These are phyloP conservation scores for Calonectris borealis DNA, from an alignment of 2,113 vertebrate species.

Conservation along the genomic window DNA sequence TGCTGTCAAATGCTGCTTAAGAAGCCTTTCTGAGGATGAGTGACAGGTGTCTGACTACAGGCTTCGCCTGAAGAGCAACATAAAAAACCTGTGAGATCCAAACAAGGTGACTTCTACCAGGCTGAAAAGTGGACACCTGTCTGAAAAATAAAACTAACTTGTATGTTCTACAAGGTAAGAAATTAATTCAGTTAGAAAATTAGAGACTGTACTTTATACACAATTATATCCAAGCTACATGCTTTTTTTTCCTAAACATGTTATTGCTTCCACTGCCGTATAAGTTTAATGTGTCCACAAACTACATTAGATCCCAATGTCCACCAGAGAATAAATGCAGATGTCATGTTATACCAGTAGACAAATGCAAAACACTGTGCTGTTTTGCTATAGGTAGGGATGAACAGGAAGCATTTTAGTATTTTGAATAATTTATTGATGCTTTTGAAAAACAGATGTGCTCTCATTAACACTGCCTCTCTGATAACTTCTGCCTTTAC, in stretches of 20 bases:
- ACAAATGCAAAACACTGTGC: not conserved
- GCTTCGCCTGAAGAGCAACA: not conserved
- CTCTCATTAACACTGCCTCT: slow-evolving; percentile 38
- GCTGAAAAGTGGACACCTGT: not conserved
- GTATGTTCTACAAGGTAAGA: not conserved
- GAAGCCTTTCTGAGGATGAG: not conserved
- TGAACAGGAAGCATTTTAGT: slow-evolving; percentile 31
- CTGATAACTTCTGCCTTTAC: not conserved
- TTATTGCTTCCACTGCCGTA: not conserved
- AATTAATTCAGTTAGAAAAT: not conserved
- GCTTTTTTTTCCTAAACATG: not conserved
- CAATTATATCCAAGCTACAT: not conserved
- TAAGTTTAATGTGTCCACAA: not conserved
- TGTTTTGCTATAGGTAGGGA: slow-evolving; percentile 14
- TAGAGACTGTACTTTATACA: not conserved
- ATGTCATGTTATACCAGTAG: not conserved
- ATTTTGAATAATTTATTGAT: slow-evolving; percentile 58
- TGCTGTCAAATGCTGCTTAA: not conserved
- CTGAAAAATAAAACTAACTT: not conserved
- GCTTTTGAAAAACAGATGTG: slow-evolving; percentile 45
- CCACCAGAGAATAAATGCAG: not conserved
- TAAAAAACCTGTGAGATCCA: not conserved
- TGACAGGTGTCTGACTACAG: not conserved
- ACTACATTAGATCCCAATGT: not conserved
- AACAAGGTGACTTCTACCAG: not conserved